A percentile compares a stretch with the other conserved stretches of the same genome.
Conservation (phyloP, 2,113 vertebrate species). For the Menura novaehollandiae region DNA sequence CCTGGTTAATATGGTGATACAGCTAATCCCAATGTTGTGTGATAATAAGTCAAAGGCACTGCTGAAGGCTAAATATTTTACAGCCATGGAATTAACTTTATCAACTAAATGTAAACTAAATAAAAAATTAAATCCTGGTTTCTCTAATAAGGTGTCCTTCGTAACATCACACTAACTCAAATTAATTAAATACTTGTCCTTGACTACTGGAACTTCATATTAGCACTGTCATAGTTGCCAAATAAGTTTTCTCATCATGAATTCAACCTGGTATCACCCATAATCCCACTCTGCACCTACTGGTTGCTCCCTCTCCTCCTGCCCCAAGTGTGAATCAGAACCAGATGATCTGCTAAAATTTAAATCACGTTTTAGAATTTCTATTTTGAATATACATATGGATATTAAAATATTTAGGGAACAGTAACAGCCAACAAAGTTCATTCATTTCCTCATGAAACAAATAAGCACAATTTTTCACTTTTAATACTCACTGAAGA, state of each 20-base stretch:
- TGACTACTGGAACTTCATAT: not conserved
- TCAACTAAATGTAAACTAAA: not conserved
- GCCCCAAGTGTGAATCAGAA: not conserved
- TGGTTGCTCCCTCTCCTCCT: not conserved
- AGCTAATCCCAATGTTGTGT: not conserved
- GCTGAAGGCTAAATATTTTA: constrained; percentile 1
- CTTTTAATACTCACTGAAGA: not conserved
- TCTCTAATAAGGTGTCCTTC: constrained; percentile 14
- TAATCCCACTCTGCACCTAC: not conserved
- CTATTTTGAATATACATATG: not conserved
- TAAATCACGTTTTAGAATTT: not conserved
- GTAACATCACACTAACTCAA: not conserved
- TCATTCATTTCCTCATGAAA: not conserved
- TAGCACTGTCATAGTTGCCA: not conserved
- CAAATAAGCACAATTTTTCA: not conserved
- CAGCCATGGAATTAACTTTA: not conserved
- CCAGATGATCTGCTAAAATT: not conserved
- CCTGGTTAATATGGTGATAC: constrained; percentile 9
- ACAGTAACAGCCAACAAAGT: not conserved
- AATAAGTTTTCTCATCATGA: not conserved
- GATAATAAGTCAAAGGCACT: not conserved
- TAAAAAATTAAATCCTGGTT: not conserved
- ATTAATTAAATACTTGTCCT: not conserved
- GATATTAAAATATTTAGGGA: not conserved
- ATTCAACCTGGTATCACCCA: not conserved